These are phyloP conservation scores for Aurelia coerulea DNA, from an alignment of 30 jellyfish, hydroid and myxozoan species.

Conservation along the genomic window DNA sequence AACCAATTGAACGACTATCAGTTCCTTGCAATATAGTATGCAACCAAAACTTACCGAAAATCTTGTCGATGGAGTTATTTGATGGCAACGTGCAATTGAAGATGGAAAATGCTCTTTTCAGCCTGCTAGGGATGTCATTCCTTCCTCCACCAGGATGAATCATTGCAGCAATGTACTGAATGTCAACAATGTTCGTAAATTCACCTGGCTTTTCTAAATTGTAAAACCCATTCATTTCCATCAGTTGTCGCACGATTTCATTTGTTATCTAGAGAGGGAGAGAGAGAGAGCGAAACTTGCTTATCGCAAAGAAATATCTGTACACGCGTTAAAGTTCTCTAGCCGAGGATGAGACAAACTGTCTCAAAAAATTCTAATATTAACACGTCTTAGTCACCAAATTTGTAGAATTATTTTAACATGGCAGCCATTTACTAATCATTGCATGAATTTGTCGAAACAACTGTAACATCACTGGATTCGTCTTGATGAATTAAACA, in stretches of 20 bases:
- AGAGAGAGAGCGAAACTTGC: not conserved
- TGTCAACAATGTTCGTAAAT: slow-evolving; percentile 88
- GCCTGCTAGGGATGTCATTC: slow-evolving; percentile 92
- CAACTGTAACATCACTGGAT: no score
- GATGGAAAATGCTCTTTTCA: slow-evolving; percentile 86
- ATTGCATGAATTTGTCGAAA: no score
- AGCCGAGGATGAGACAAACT: no score
- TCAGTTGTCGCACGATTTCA: slow-evolving; percentile 89
- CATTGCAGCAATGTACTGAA: slow-evolving; percentile 96
- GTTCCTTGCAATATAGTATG: not conserved
- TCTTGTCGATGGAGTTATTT: slow-evolving; percentile 88
- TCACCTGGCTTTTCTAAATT: slow-evolving; percentile 97
- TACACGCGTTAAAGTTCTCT: no score
- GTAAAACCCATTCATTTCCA: slow-evolving; percentile 93
- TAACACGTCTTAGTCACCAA: no score
- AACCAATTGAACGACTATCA: no score
- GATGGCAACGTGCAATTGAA: slow-evolving; percentile 97
- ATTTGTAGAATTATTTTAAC: no score
- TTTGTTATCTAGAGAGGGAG: slow-evolving; percentile 70
- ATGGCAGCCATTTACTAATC: no score
- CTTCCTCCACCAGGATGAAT: slow-evolving; percentile 99
- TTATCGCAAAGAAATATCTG: no score
- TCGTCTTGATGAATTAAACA: no score
- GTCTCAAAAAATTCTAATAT: no score
- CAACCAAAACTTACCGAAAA: slow-evolving; percentile 63